Conservation (phyloP, 1,140 invertebrate species). For the Drosophila lacertosa region DNA sequence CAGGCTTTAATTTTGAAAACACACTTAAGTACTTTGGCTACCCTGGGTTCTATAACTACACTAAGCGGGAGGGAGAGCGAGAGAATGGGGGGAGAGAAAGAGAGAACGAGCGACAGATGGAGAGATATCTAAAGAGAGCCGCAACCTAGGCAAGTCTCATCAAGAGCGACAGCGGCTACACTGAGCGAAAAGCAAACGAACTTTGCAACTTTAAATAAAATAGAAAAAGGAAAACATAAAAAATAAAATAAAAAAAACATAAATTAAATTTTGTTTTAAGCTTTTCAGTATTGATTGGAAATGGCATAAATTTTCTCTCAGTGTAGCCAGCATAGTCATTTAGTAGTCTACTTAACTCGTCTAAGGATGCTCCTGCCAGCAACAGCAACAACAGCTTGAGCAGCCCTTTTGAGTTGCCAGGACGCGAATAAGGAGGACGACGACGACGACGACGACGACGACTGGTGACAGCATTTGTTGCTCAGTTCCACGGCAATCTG, state of each 20-base stretch:
- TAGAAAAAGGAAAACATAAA: no score
- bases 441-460: slow-evolving; percentile 2
- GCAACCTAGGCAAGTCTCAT: slow-evolving; percentile 23
- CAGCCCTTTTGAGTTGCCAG: slow-evolving; percentile 67
- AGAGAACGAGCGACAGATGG: background rate
- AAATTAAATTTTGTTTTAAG: no score
- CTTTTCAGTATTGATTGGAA: no score
- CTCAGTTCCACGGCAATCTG: slow-evolving; percentile 23
- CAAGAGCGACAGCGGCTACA: slow-evolving; percentile 21
- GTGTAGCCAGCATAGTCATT: slow-evolving; percentile 53
- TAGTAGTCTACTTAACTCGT: slow-evolving; percentile 82
- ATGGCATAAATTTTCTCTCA: no score
- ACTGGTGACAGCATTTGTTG: slow-evolving; percentile 66
- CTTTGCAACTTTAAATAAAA: no score
- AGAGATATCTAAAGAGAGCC: slow-evolving; percentile 12
- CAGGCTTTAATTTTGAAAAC: slow-evolving; percentile 81
- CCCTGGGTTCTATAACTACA: background rate
- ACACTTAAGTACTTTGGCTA: slow-evolving; percentile 69
- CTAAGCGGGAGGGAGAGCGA: slow-evolving; percentile 26
- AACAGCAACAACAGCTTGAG: slow-evolving; percentile 66
- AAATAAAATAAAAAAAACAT: no score
- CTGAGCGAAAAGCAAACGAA: background rate
- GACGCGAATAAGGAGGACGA: slow-evolving; percentile 5
- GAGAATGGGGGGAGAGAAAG: background rate
- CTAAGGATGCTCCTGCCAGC: slow-evolving; percentile 66